phyloP scores from a whole-genome alignment of 2,113 vertebrate species.

The Tricholaema leucomelas region DNA sequence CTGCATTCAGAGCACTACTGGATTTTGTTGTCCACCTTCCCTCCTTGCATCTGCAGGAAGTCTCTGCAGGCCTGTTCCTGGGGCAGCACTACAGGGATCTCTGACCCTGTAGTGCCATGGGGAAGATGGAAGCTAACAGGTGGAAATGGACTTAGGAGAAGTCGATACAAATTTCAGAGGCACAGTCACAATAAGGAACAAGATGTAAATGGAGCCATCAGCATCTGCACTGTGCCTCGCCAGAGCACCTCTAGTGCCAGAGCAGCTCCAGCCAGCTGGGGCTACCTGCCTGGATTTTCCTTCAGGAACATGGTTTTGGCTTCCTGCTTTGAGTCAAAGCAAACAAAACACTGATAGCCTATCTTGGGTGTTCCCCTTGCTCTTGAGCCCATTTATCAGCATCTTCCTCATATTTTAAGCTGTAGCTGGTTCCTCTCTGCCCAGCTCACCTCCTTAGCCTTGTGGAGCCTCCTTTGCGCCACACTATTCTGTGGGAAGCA shows the following conservation, averaged over 20 bases:
- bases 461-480: background rate
- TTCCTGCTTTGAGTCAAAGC: conserved; percentile 47
- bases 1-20: conserved; percentile 5
- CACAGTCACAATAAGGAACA: background rate
- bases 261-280: background rate
- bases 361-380: conserved; percentile 46
- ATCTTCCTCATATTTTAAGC: conserved; percentile 8
- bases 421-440: background rate
- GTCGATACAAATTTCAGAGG: background rate
- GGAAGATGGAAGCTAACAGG: background rate
- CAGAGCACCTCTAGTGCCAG: background rate
- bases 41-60: conserved; percentile 26
- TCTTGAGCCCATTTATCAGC: background rate
- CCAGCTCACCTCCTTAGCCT: background rate
- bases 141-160: background rate
- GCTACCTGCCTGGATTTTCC: background rate
- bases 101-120: background rate
- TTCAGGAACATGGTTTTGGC: background rate
- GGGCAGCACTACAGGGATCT: no score
- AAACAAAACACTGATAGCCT: background rate
- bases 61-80: background rate
- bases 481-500: background rate
- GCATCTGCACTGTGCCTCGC: background rate
- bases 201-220: background rate
- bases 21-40: conserved; percentile 6